A percentile compares a stretch with the other conserved stretches of the same genome.
phyloP scores from a whole-genome alignment of 2,113 vertebrate species.

The Gambusia affinis region DNA sequence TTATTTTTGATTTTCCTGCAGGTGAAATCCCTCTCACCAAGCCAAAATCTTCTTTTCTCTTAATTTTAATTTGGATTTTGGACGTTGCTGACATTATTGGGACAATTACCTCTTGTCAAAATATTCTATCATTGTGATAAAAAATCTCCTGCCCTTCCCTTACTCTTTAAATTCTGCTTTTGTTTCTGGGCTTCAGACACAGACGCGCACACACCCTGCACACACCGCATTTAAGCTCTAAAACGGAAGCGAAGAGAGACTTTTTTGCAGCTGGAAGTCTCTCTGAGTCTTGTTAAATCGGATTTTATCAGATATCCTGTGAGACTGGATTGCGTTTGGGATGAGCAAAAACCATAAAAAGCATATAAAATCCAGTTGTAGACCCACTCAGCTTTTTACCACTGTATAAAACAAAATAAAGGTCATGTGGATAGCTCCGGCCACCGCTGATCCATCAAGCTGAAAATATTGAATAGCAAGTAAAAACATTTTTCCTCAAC shows the following conservation, averaged over 20 bases:
- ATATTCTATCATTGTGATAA: constrained; percentile 36
- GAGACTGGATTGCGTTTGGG: constrained; percentile 15
- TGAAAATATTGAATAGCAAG: neutral
- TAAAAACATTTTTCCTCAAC: neutral
- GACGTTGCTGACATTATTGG: constrained; percentile 63
- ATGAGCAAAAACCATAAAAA: neutral
- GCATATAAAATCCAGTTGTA: neutral
- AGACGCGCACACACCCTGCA: no score
- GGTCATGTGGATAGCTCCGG: neutral
- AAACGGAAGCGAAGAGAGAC: constrained; percentile 5
- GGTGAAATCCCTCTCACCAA: neutral
- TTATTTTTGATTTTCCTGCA: neutral
- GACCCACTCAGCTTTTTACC: neutral
- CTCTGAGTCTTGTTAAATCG: constrained; percentile 44
- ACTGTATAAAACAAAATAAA: neutral
- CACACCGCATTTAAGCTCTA: constrained; percentile 29
- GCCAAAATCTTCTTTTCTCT: constrained; percentile 42
- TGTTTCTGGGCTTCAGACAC: neutral
- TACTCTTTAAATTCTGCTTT: neutral
- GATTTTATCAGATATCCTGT: constrained; percentile 32
- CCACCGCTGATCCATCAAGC: neutral
- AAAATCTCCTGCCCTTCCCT: neutral
- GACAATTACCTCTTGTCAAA: constrained; percentile 67
- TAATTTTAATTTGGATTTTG: constrained; percentile 34
- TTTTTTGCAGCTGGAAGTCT: constrained; percentile 12